phyloP scores from a whole-genome alignment of 2,888 invertebrate genomes.

The Herminia tarsipennalis region DNA sequence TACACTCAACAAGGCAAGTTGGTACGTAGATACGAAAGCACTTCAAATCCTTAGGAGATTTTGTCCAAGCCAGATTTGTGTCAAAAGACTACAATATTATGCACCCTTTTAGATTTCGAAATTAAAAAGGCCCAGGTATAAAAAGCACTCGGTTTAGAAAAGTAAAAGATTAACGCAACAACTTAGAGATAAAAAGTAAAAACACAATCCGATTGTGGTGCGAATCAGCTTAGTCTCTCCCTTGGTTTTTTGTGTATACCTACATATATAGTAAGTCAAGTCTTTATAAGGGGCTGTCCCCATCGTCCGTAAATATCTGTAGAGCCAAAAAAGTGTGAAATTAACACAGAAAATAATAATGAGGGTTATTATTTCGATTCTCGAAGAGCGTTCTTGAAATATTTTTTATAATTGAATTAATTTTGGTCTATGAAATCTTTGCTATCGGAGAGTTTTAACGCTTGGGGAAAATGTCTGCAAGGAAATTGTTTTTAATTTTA shows the following conservation, averaged over 20 bases:
- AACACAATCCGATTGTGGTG: constrained; percentile 49
- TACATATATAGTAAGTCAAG: constrained; percentile 13
- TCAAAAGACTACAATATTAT: constrained; percentile 27
- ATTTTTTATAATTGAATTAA: constrained; percentile 19
- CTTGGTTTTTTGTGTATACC: constrained; percentile 22
- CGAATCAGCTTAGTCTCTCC: constrained; percentile 53
- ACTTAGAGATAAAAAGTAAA: constrained; percentile 45
- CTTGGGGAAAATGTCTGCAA: not conserved
- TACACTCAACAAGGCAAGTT: too few relatives aligned
- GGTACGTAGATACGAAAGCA: too few relatives aligned
- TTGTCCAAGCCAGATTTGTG: constrained; percentile 21
- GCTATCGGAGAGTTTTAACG: not conserved
- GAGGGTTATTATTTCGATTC: constrained; percentile 11
- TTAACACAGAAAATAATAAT: constrained; percentile 22
- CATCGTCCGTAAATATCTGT: constrained; percentile 34
- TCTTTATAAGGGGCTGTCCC: constrained; percentile 30
- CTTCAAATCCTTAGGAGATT: not conserved
- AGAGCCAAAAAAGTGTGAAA: constrained; percentile 30
- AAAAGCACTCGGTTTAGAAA: constrained; percentile 35
- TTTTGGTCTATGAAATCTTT: constrained; percentile 9
- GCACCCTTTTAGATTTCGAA: constrained; percentile 21
- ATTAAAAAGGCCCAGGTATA: constrained; percentile 31
- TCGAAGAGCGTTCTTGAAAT: constrained; percentile 1
- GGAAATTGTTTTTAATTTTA: not conserved
- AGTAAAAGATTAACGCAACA: constrained; percentile 43